phyloP scores from a whole-genome alignment of 2,113 vertebrate species.

The Gobiocypris rarus region DNA sequence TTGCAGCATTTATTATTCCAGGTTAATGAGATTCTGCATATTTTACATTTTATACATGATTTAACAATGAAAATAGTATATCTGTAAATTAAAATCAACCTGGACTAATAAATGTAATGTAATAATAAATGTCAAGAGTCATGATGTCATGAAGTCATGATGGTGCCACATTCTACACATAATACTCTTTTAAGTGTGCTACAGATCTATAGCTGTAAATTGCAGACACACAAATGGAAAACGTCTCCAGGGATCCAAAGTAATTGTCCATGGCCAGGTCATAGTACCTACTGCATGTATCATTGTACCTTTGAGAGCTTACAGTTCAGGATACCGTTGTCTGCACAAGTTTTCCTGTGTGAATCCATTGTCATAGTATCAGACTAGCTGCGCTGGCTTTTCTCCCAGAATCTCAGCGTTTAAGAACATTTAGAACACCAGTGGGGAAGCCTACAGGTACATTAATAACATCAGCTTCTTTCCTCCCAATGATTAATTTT shows the following conservation, averaged over 20 bases:
- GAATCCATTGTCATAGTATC: constrained; percentile 18
- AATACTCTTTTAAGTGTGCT: neutral
- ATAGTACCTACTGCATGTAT: neutral
- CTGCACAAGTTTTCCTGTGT: neutral
- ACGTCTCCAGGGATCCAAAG: constrained; percentile 15
- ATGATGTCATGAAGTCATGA: neutral
- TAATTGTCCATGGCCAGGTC: neutral
- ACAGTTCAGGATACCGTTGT: constrained; percentile 17
- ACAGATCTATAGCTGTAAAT: neutral
- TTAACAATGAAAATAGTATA: neutral
- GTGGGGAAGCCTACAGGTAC: neutral
- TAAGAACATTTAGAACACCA: constrained; percentile 1
- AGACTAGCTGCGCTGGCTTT: constrained; percentile 16
- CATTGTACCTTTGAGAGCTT: constrained; percentile 16
- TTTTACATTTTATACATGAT: neutral
- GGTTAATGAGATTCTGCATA: neutral
- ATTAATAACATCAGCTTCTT: constrained; percentile 31
- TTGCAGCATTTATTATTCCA: neutral
- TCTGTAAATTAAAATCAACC: neutral
- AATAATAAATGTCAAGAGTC: no score
- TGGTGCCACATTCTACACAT: neutral
- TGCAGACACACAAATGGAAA: neutral
- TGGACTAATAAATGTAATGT: no score
- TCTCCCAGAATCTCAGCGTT: constrained; percentile 11
- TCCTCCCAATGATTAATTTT: neutral